These are phyloP conservation scores for Megastigmus dorsalis DNA, from an alignment of 2,888 invertebrate genomes.

Conservation along the genomic window DNA sequence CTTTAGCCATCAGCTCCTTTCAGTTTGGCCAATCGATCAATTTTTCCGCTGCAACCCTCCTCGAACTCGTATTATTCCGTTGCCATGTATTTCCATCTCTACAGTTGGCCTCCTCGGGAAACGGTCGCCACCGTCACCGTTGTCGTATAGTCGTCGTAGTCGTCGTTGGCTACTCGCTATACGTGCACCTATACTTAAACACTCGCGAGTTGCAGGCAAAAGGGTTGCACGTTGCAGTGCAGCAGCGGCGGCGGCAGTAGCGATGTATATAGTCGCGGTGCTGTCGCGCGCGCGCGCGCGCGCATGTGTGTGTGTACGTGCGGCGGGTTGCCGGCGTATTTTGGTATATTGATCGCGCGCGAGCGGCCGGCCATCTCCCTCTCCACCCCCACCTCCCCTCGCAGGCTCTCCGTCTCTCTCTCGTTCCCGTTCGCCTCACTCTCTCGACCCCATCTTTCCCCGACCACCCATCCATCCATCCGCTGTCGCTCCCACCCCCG, in stretches of 20 bases:
- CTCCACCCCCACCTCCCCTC: slow-evolving; percentile 56
- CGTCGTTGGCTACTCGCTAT: too few species aligned
- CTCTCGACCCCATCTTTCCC: slow-evolving; percentile 52
- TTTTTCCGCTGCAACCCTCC: too few species aligned
- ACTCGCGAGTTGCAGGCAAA: neutral
- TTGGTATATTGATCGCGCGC: slow-evolving; percentile 74
- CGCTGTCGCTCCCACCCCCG: slow-evolving; percentile 53
- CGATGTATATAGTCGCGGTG: neutral
- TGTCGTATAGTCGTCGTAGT: too few species aligned
- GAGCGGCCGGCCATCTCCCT: slow-evolving; percentile 70
- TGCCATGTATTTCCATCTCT: too few species aligned
- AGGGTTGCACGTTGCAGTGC: slow-evolving; percentile 13
- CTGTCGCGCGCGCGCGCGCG: too few species aligned
- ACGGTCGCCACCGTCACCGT: too few species aligned
- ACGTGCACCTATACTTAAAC: too few species aligned
- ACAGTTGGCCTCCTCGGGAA: too few species aligned
- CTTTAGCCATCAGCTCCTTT: too few species aligned
- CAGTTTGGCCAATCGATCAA: too few species aligned
- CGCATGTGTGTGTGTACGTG: slow-evolving; percentile 58
- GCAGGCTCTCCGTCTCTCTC: slow-evolving; percentile 55
- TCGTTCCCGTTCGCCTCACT: slow-evolving; percentile 57
- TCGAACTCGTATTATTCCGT: too few species aligned
- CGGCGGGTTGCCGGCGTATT: slow-evolving; percentile 72
- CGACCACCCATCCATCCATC: slow-evolving; percentile 55
- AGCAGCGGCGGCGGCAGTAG: neutral